Conservation (phyloP, 2,888 invertebrate genomes). For the Sycophila texana region DNA sequence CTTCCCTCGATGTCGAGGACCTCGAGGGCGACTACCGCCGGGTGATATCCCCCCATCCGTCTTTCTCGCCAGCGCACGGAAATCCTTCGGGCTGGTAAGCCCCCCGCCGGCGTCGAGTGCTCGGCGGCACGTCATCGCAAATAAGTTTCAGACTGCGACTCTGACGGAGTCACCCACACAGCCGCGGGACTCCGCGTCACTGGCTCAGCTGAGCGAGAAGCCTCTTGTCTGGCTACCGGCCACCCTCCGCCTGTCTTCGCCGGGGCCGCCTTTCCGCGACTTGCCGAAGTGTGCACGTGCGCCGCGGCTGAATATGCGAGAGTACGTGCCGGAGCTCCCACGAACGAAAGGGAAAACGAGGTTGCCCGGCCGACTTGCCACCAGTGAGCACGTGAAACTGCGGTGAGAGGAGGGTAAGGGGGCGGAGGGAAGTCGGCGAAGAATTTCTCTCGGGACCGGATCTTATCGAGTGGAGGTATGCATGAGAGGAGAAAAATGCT, state of each 20-base stretch:
- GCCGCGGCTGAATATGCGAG: slow-evolving; percentile 66
- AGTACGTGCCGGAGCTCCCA: slow-evolving; percentile 68
- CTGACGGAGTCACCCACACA: too few relatives aligned
- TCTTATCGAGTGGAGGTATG: slow-evolving; percentile 4
- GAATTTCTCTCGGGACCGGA: slow-evolving; percentile 1
- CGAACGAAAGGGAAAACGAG: slow-evolving; percentile 71
- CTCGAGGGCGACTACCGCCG: too few relatives aligned
- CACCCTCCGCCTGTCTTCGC: not conserved
- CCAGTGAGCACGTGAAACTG: not conserved
- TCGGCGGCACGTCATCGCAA: slow-evolving; percentile 60
- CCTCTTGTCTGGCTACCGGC: slow-evolving; percentile 51
- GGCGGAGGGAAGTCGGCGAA: slow-evolving; percentile 9
- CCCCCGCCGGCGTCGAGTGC: slow-evolving; percentile 34
- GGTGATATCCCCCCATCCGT: not conserved
- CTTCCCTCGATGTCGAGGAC: not conserved
- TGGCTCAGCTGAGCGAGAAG: slow-evolving; percentile 65
- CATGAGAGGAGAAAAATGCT: not conserved
- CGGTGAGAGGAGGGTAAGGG: not conserved
- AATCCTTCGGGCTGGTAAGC: slow-evolving; percentile 41
- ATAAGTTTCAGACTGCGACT: slow-evolving; percentile 60
- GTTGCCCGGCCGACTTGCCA: slow-evolving; percentile 63
- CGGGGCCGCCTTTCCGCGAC: slow-evolving; percentile 10
- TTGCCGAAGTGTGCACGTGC: not conserved
- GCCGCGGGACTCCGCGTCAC: slow-evolving; percentile 41
- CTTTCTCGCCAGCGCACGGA: slow-evolving; percentile 1